These are phyloP conservation scores for Laothoe populi DNA, from an alignment of 2,888 invertebrate genomes.

Conservation along the genomic window DNA sequence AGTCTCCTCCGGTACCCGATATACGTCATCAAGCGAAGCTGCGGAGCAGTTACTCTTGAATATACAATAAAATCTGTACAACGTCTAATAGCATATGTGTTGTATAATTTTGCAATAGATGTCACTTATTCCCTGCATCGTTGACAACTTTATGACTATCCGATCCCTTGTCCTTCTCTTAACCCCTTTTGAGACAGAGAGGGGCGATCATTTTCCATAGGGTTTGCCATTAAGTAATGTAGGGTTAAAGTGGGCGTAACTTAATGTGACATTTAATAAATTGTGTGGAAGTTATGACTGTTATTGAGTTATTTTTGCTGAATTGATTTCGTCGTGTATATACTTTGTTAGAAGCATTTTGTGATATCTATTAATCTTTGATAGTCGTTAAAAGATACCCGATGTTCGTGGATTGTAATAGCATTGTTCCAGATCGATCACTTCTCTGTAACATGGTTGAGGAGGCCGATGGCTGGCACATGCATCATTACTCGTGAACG, in stretches of 20 bases:
- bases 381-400: background rate
- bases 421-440: too few species aligned
- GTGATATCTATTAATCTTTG: background rate
- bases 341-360: background rate
- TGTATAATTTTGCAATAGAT: slow-evolving; percentile 72
- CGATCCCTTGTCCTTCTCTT: slow-evolving; percentile 42
- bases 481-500: too few species aligned
- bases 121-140: slow-evolving; percentile 52
- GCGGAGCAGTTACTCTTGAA: too few species aligned
- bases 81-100: slow-evolving; percentile 33
- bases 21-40: too few species aligned
- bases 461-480: too few species aligned
- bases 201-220: slow-evolving; percentile 41
- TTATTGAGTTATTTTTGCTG: slow-evolving; percentile 39
- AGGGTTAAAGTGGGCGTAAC: slow-evolving; percentile 77
- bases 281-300: slow-evolving; percentile 65
- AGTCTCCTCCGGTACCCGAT: too few species aligned
- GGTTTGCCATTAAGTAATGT: slow-evolving; percentile 58
- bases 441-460: too few species aligned
- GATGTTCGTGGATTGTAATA: background rate
- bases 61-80: slow-evolving; percentile 10
- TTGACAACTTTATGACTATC: slow-evolving; percentile 57
- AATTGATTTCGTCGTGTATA: slow-evolving; percentile 26
- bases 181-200: slow-evolving; percentile 40
- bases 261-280: slow-evolving; percentile 76